Conservation (phyloP, 2,797 vertebrate species). For the Labeo calbasu region DNA sequence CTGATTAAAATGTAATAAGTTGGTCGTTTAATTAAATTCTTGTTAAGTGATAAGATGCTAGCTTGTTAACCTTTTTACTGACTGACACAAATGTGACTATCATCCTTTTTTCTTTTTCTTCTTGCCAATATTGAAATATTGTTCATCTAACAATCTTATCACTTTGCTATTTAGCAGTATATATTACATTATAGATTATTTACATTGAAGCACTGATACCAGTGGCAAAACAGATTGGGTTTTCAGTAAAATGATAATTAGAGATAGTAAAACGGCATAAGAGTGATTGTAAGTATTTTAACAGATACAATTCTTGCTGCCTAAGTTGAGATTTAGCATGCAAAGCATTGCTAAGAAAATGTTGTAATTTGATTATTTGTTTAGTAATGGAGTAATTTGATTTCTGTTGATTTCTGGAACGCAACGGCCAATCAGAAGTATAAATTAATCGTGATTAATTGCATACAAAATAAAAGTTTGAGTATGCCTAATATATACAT, state of each 20-base stretch:
- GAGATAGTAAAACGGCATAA: no score
- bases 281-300: neutral
- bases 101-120: constrained; percentile 43
- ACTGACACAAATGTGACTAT: constrained; percentile 47
- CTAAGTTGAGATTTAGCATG: neutral
- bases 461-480: no score
- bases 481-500: no score
- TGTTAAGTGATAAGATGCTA: constrained; percentile 55
- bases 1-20: constrained; percentile 61
- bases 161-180: constrained; percentile 6
- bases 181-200: neutral
- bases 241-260: no score
- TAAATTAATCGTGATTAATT: no score
- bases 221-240: no score
- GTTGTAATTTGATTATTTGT: neutral
- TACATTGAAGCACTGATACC: no score
- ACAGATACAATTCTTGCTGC: neutral
- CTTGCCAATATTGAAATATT: neutral
- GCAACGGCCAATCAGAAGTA: no score
- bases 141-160: constrained; percentile 16
- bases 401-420: no score
- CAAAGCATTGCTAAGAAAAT: neutral
- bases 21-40: constrained; percentile 63
- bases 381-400: no score
- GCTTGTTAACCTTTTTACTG: constrained; percentile 61